Base-by-base conservation (phyloP, 2,888 invertebrate genomes). In the Vannuccia rotundouncinata region DNA sequence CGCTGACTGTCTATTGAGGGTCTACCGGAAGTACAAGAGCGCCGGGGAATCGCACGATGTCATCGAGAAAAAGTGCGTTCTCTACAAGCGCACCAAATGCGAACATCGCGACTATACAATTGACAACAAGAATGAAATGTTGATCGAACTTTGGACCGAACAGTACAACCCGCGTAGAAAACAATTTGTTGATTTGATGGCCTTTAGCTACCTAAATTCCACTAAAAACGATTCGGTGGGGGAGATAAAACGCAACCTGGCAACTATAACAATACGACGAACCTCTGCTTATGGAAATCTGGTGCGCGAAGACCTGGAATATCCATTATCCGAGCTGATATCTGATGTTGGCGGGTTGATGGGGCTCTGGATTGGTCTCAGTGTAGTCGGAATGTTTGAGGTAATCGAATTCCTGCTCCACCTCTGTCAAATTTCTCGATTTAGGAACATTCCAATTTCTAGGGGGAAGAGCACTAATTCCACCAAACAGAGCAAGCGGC, bases 281-380 rank as follows among this genome's bases (percentile, higher is more conserved):
- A 31, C 79, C 27, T 79, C 79, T 1, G 31, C 22, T 17, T 74
- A 75, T 75, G 79, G 79, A 27, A 74, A 79, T 31, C 79, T 29
- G 27, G 66, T 31, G 17, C 27, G 31, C 27, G 79, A 79, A 27
- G 79, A 79, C 25, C 73, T 74, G n/a, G 79, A 79, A 60, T 79
- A 79, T 29, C 79, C 79, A 1, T 17, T 79, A 1, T 79, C 85
- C 74, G 84, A 83, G 73, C 82, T 85, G 76, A 83, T 85, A 31
- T 85, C 85, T 17, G 85, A 85, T 80, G 82, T 84, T 59, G 85
- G 85, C 60, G 85, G 85, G 22, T 84, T 84, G 77, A 81, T 84
- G 31, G 84, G 85, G 13, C 81, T 84, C 27, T 85, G 84, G 83
- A 81, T 85, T 66, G 84, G 84, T 1, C 81, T 84, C 29, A 84